A percentile compares a stretch with the other conserved stretches of the same genome.
These are phyloP conservation scores for Deroplatys truncata DNA, from an alignment of 2,888 invertebrate species.

Conservation along the genomic window DNA sequence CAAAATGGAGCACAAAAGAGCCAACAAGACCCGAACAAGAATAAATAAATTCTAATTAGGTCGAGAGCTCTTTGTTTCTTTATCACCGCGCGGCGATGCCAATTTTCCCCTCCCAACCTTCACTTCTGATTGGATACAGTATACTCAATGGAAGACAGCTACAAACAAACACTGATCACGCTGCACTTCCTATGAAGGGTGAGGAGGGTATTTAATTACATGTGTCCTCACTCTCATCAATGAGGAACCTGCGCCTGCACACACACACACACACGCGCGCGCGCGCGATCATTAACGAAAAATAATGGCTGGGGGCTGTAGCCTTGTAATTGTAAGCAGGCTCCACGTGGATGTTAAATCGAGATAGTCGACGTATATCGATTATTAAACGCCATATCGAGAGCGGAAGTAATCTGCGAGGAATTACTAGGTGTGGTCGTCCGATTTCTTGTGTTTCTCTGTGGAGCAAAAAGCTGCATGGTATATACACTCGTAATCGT, in stretches of 20 bases:
- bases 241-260: neutral
- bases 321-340: neutral
- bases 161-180: neutral
- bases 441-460: neutral
- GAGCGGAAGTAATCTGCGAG: neutral
- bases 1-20: neutral
- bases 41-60: neutral
- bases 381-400: neutral
- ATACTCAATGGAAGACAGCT: neutral
- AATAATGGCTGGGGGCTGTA: neutral
- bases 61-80: neutral
- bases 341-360: neutral
- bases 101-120: neutral
- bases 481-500: neutral
- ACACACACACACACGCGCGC: neutral
- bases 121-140: neutral
- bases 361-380: neutral
- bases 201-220: neutral
- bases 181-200: neutral
- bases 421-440: neutral
- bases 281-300: neutral
- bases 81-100: neutral
- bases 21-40: neutral
- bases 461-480: neutral
- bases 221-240: neutral